Evolutionary conservation across 1,140 invertebrate genomes (phyloP).

Genomic region (Scylla paramamosain): DNA sequence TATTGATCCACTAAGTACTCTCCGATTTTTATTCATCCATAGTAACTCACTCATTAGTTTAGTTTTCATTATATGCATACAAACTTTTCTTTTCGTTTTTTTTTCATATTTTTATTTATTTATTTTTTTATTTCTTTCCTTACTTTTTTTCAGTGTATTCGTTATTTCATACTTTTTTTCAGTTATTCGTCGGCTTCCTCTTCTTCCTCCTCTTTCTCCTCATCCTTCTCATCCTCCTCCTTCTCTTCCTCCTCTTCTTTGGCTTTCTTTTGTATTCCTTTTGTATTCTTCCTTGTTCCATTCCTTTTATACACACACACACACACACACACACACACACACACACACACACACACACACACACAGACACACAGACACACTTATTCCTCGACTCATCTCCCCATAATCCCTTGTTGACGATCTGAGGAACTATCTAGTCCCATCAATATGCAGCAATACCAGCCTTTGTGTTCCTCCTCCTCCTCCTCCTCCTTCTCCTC

Average conservation of each 20-base stretch:
- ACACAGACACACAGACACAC: conserved; percentile 31
- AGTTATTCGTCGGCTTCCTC: no score
- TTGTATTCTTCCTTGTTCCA: neutral
- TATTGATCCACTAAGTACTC: neutral
- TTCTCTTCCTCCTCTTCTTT: neutral
- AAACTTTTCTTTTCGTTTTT: no score
- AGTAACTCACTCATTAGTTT: no score
- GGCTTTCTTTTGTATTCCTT: neutral
- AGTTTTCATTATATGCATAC: no score
- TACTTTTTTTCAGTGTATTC: neutral
- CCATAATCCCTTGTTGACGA: neutral
- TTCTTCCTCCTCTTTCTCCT: neutral
- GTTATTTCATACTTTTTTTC: no score
- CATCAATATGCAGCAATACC: neutral
- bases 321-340: conserved; percentile 34
- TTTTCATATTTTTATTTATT: no score
- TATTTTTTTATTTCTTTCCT: neutral
- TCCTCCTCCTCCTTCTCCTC: neutral
- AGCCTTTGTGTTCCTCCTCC: neutral
- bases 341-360: conserved; percentile 38
- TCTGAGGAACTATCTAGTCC: neutral
- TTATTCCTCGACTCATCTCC: neutral
- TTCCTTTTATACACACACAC: neutral
- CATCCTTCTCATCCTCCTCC: neutral
- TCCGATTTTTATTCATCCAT: neutral